Base-by-base conservation (phyloP, 2,888 invertebrate genomes). In the Perithous albicinctus region DNA sequence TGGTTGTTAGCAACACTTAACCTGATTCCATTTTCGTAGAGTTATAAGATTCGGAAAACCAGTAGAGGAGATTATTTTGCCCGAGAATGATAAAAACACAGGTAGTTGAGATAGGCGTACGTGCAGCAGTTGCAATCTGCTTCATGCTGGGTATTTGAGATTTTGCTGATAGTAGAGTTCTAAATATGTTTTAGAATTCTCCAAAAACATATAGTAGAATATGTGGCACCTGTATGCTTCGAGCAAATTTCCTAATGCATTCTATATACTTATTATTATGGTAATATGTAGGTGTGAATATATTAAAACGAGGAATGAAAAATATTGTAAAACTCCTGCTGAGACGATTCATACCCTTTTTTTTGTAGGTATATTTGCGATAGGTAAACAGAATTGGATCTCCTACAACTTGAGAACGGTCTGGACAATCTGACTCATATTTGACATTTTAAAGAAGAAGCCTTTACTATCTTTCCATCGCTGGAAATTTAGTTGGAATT, bases 41-140 rank as follows among this genome's bases (percentile, higher is more conserved):
- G 48, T 48, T 15, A 43, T 64, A 73, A 83, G 61, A 80, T 80
- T 80, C 66, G 61, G 73, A 78, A 80, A 78, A 80, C 32, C 70
- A 20, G 29, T 48, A 43, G 59, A 32, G 48, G 29, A 46, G 41
- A 66, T 72, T 72, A 61, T 72, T 41, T 51, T 18, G 41, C 48
- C 35, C 74, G 29, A 20, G 69, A 59, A 56, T 48, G 51, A 15
- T 69, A 63, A 69, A n/a, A 75, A 69, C 64, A 59, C 32, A 32
- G 18, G 41, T 23, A 43, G 15, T 15, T 41, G 51, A 48, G 43
- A 48, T 63, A 20, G 46, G 43, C 38, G 61, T 59, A 43, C 69
- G 46, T 38, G 74, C 38, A 20, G 20, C n/a, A 43, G 38, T 59
- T 59, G 35, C 35, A 35, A 32, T n/a, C 7, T 32, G 35, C 4